Evolutionary conservation across 2,113 vertebrate species (phyloP).

Genomic region (Megaleporinus macrocephalus): DNA sequence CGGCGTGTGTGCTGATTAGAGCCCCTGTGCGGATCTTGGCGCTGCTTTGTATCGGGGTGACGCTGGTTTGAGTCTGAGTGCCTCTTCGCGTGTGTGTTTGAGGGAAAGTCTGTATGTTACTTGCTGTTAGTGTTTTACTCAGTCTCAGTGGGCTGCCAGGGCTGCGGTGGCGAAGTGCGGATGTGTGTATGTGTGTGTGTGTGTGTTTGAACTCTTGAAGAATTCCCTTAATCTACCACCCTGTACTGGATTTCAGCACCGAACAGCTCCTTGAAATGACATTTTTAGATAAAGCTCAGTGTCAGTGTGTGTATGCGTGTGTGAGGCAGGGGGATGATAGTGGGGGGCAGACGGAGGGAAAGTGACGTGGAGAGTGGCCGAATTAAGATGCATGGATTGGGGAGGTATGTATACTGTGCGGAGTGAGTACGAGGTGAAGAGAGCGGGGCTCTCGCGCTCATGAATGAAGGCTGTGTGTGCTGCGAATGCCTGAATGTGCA

Average conservation of each 20-base stretch:
- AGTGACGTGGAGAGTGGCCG: slow-evolving; percentile 27
- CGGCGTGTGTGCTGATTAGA: slow-evolving; percentile 2
- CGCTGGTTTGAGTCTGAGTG: not conserved
- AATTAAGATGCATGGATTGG: slow-evolving; percentile 5
- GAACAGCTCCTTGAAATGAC: not conserved
- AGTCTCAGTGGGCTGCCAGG: slow-evolving; percentile 16
- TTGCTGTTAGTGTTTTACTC: not conserved
- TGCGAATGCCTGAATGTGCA: slow-evolving; percentile 27
- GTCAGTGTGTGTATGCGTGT: not conserved
- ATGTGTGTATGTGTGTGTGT: slow-evolving; percentile 32
- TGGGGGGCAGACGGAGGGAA: not conserved
- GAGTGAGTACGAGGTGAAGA: not conserved
- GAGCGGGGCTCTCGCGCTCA: not conserved
- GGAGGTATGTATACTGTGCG: not conserved
- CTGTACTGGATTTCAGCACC: not conserved
- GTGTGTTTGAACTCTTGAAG: slow-evolving; percentile 31
- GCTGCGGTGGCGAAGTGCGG: slow-evolving; percentile 11
- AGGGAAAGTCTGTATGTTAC: not conserved
- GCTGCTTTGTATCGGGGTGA: not conserved
- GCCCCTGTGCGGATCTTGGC: not conserved
- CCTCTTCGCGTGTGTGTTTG: slow-evolving; percentile 5
- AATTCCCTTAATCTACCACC: no score
- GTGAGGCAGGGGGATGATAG: not conserved
- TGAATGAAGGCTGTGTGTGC: slow-evolving; percentile 28
- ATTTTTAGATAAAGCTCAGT: not conserved